Evolutionary conservation across 2,113 vertebrate genomes (phyloP).

Genomic region (Mohoua ochrocephala): DNA sequence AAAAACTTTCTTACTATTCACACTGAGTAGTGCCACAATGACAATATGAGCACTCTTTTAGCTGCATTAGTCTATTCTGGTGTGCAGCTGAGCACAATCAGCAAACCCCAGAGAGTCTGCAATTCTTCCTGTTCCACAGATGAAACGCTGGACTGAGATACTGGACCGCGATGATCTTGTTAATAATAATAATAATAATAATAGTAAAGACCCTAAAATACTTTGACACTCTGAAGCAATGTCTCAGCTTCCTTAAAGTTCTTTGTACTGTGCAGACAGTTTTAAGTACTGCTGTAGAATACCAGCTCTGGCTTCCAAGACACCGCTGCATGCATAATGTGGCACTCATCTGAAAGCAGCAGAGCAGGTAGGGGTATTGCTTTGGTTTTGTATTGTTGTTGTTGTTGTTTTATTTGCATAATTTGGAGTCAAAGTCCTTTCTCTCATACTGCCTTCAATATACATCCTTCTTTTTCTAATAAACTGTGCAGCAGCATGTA

Average conservation of each 20-base stretch:
- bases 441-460: neutral
- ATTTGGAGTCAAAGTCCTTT: neutral
- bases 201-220: neutral
- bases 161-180: neutral
- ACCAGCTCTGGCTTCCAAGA: neutral
- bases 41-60: neutral
- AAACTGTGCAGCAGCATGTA: neutral
- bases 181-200: neutral
- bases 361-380: neutral
- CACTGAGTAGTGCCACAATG: neutral
- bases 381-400: neutral
- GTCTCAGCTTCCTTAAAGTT: neutral
- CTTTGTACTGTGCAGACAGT: neutral
- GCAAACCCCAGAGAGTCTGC: neutral
- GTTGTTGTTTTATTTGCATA: neutral
- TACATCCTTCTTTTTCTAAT: neutral
- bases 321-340: neutral
- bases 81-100: neutral
- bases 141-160: accelerated
- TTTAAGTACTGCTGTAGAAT: neutral
- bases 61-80: neutral
- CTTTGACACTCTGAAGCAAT: neutral
- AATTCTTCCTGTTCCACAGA: neutral
- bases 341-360: neutral
- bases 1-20: neutral